Percentiles rank a stretch among this genome's conserved stretches.
These are phyloP conservation scores for Ditylenchus dipsaci DNA, from an alignment of 1,140 invertebrate species.

Conservation along the genomic window DNA sequence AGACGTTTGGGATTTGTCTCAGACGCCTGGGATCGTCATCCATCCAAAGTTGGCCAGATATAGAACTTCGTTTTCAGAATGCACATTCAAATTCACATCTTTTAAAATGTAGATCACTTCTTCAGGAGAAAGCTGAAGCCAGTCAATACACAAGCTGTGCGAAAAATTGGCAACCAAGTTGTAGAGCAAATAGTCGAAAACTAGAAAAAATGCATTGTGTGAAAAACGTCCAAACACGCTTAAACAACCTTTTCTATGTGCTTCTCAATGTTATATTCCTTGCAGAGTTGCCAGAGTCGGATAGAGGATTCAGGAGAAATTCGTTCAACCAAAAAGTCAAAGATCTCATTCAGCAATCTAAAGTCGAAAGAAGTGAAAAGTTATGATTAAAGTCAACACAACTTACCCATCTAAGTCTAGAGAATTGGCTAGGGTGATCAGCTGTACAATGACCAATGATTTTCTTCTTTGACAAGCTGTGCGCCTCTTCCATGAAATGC, in stretches of 20 bases:
- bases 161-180: neutral
- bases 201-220: neutral
- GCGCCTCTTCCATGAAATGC: neutral
- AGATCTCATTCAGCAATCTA: neutral
- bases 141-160: neutral
- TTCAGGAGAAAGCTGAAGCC: neutral
- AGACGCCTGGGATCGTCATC: neutral
- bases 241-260: neutral
- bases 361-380: neutral
- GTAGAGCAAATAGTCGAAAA: neutral
- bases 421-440: neutral
- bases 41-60: neutral
- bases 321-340: neutral
- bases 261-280: neutral
- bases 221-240: neutral
- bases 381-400: neutral
- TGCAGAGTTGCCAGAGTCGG: neutral
- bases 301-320: neutral
- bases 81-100: neutral
- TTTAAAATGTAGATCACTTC: neutral
- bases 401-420: neutral
- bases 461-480: neutral
- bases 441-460: neutral
- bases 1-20: neutral
- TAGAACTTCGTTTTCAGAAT: neutral